These are phyloP conservation scores for Acromyrmex echinatior DNA, from an alignment of 1,140 invertebrate genomes.

Conservation along the genomic window DNA sequence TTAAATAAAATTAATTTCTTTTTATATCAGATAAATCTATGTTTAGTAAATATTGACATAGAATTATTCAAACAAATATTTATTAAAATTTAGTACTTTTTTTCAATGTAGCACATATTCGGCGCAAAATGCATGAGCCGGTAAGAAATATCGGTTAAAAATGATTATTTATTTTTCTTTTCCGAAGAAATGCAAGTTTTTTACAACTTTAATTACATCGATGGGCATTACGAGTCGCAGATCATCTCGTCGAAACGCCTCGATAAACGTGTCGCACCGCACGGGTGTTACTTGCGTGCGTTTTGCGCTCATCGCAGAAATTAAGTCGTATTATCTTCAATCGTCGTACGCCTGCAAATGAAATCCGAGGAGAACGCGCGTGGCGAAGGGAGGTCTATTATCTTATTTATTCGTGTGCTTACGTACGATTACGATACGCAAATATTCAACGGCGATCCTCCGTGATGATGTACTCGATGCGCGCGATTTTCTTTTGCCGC, in stretches of 20 bases:
- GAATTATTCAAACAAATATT: too few species aligned
- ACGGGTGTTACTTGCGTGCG: constrained; percentile 14
- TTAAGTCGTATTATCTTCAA: constrained; percentile 64
- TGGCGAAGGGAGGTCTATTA: constrained; percentile 49
- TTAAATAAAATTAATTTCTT: too few species aligned
- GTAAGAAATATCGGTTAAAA: neutral
- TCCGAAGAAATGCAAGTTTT: neutral
- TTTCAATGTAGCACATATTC: neutral
- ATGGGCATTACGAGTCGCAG: too few species aligned
- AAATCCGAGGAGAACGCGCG: constrained; percentile 61
- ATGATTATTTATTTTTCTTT: too few species aligned
- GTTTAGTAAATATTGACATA: too few species aligned
- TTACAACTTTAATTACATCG: neutral
- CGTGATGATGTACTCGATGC: neutral
- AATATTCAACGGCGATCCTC: neutral
- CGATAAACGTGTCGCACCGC: neutral
- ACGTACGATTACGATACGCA: constrained; percentile 27
- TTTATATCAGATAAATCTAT: too few species aligned
- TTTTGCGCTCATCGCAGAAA: constrained; percentile 51
- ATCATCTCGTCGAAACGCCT: constrained; percentile 17
- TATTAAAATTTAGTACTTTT: too few species aligned
- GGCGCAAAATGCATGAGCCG: neutral
- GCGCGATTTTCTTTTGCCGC: neutral
- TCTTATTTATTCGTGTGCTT: constrained; percentile 53
- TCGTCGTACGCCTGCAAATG: constrained; percentile 57